Conservation (phyloP, 23 tunicate species). For the Trididemnum clinides region DNA sequence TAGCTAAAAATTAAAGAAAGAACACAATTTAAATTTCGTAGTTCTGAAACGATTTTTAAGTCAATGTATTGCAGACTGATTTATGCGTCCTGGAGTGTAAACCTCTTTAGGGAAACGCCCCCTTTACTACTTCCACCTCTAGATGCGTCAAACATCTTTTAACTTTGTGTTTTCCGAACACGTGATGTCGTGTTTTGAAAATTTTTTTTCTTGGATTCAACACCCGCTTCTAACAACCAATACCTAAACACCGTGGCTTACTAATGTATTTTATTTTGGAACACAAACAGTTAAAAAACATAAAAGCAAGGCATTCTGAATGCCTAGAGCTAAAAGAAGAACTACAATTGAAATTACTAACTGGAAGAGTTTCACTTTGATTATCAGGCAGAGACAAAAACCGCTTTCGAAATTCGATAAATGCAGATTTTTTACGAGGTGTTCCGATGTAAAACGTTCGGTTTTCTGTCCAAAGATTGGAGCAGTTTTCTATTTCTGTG, state of each 20-base stretch:
- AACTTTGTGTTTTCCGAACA: too few species aligned
- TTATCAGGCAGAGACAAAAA: background rate
- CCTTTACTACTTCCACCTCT: too few species aligned
- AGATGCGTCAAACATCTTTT: too few species aligned
- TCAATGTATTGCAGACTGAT: too few species aligned
- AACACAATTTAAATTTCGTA: too few species aligned
- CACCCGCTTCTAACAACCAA: background rate
- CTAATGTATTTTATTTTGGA: background rate
- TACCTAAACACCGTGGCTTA: background rate
- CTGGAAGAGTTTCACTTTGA: background rate
- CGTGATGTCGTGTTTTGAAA: too few species aligned
- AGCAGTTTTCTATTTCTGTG: slow-evolving; percentile 40
- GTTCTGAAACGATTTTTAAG: too few species aligned
- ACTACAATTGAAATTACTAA: background rate
- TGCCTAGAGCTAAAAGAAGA: background rate
- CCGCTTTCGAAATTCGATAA: background rate
- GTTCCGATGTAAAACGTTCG: slow-evolving; percentile 79
- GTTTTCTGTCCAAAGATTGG: slow-evolving; percentile 69
- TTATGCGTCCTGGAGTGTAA: too few species aligned
- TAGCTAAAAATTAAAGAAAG: too few species aligned
- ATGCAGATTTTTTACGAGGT: background rate
- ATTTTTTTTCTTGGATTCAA: background rate
- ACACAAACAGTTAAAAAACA: background rate
- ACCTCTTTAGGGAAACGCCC: too few species aligned
- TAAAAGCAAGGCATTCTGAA: too few species aligned